These are phyloP conservation scores for Aphelenchoides avenae DNA, from an alignment of 1,140 invertebrate genomes.

Conservation along the genomic window DNA sequence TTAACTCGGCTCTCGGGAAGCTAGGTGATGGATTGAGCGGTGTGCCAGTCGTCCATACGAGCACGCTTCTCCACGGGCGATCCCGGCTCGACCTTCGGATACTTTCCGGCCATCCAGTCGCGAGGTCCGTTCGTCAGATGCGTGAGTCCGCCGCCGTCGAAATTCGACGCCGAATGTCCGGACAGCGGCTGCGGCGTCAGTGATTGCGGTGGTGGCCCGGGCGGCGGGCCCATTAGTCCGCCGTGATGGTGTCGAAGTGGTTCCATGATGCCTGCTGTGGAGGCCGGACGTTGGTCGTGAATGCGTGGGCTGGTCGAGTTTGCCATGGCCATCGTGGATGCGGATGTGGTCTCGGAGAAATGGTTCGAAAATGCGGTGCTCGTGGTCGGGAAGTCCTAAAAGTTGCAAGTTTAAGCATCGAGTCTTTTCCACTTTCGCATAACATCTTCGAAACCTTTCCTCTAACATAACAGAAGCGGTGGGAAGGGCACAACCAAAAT, in stretches of 20 bases:
- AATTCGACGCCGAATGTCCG: constrained; percentile 11
- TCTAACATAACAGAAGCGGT: no score
- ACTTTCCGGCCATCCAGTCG: constrained; percentile 38
- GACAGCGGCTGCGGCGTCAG: constrained; percentile 39
- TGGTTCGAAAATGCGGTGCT: constrained; percentile 10
- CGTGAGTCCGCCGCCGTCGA: neutral
- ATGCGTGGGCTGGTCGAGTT: constrained; percentile 6
- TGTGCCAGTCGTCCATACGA: constrained; percentile 42
- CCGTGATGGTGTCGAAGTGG: constrained; percentile 35
- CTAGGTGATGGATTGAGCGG: no score
- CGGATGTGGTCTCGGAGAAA: constrained; percentile 17
- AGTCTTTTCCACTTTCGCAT: no score
- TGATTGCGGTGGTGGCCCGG: constrained; percentile 39
- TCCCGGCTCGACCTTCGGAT: constrained; percentile 50
- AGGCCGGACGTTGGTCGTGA: constrained; percentile 37
- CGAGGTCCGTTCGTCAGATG: neutral
- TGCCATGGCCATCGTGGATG: constrained; percentile 3
- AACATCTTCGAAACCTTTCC: no score
- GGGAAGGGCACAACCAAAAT: no score
- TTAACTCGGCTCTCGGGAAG: no score
- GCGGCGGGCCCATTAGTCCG: constrained; percentile 34
- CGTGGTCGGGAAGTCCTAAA: constrained; percentile 15
- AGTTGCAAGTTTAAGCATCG: no score
- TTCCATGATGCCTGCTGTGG: constrained; percentile 43
- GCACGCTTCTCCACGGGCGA: constrained; percentile 52